Conservation (phyloP, 2,797 vertebrate species). For the Anguilla anguilla region DNA sequence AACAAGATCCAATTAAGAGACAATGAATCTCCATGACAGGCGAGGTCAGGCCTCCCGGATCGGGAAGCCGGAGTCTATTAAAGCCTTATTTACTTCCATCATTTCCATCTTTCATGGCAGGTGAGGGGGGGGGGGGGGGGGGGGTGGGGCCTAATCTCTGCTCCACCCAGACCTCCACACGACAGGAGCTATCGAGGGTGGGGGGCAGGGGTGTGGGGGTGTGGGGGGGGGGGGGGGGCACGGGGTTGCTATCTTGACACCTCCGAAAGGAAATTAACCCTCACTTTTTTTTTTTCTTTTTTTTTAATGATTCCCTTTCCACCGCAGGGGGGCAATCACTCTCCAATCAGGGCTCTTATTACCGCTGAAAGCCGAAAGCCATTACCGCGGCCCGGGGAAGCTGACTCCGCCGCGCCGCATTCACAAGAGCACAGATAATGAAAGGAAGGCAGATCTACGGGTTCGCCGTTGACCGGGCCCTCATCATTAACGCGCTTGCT, state of each 20-base stretch:
- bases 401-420: neutral
- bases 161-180: neutral
- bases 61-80: constrained; percentile 12
- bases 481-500: neutral
- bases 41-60: neutral
- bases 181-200: neutral
- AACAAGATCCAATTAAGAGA: constrained; percentile 27
- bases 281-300: too few species aligned
- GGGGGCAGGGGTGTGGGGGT: neutral
- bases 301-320: neutral
- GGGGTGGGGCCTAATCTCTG: neutral
- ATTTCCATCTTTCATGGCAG: neutral
- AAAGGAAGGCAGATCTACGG: neutral
- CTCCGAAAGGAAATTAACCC: neutral
- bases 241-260: neutral
- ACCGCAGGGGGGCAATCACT: neutral
- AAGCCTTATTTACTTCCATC: constrained; percentile 9
- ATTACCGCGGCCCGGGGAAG: neutral
- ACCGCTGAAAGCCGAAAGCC: neutral
- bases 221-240: neutral
- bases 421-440: neutral
- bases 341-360: neutral
- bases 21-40: constrained; percentile 17
- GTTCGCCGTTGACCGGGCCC: neutral
- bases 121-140: neutral